phyloP scores from a whole-genome alignment of 2,113 vertebrate genomes.

The Spea bombifrons region DNA sequence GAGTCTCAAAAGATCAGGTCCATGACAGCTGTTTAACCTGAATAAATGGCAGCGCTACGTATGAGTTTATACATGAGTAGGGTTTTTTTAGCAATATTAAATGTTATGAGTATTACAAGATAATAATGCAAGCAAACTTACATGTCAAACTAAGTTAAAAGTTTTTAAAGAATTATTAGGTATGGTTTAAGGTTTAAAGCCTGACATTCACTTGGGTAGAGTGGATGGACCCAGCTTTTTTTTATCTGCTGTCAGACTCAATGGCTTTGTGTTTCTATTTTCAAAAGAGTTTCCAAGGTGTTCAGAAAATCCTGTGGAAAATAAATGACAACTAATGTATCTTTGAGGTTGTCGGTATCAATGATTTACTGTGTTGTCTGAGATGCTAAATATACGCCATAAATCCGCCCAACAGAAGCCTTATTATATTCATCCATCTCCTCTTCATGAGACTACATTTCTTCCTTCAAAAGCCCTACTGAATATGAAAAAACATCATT shows the following conservation, averaged over 20 bases:
- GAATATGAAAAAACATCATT: constrained; percentile 59
- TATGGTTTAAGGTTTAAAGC: too few relatives aligned
- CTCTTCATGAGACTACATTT: constrained; percentile 55
- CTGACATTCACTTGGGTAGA: too few relatives aligned
- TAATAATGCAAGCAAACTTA: too few relatives aligned
- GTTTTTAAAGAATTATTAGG: too few relatives aligned
- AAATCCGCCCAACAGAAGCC: constrained; percentile 66
- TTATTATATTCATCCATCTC: constrained; percentile 71
- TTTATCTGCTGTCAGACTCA: neutral
- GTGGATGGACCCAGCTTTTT: too few relatives aligned
- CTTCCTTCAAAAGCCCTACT: constrained; percentile 58
- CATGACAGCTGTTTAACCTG: too few relatives aligned
- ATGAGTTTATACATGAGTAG: too few relatives aligned
- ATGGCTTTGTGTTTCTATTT: constrained; percentile 18
- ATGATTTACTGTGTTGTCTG: constrained; percentile 70
- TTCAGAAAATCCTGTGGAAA: constrained; percentile 33
- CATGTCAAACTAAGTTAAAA: too few relatives aligned
- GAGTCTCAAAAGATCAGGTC: too few relatives aligned
- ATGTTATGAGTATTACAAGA: too few relatives aligned
- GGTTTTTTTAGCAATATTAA: too few relatives aligned
- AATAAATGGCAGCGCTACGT: too few relatives aligned
- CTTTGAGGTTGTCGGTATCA: constrained; percentile 62
- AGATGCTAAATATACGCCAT: constrained; percentile 68
- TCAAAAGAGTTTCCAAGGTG: neutral
- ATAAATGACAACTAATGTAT: constrained; percentile 64